Conservation (phyloP, 2,888 invertebrate genomes). For the Salpingus planirostris region DNA sequence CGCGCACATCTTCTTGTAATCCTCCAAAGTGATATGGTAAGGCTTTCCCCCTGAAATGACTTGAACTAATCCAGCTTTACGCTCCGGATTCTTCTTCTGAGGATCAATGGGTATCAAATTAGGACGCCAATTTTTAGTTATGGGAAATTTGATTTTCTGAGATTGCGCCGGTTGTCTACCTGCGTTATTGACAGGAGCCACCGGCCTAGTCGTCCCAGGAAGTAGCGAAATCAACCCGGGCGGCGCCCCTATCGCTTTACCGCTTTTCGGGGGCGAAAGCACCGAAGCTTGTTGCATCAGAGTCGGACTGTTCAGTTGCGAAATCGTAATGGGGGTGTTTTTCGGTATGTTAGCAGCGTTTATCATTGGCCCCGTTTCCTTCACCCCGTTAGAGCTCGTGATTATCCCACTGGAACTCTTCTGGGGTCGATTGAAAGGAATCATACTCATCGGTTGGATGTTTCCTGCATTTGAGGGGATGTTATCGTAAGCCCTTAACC, state of each 20-base stretch:
- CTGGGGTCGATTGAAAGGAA: slow-evolving; percentile 28
- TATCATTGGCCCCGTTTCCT: slow-evolving; percentile 15
- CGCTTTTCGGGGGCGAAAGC: not conserved
- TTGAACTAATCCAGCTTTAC: slow-evolving; percentile 55
- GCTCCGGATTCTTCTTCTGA: slow-evolving; percentile 28
- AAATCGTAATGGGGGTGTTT: slow-evolving; percentile 36
- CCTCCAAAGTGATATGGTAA: slow-evolving; percentile 68
- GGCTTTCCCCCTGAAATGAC: slow-evolving; percentile 71
- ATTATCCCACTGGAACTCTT: slow-evolving; percentile 29
- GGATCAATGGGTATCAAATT: slow-evolving; percentile 57
- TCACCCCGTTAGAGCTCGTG: slow-evolving; percentile 16
- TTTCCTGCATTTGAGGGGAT: slow-evolving; percentile 35
- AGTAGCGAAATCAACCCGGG: slow-evolving; percentile 38
- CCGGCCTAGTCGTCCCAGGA: slow-evolving; percentile 30
- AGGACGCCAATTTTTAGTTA: slow-evolving; percentile 62
- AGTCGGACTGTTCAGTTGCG: slow-evolving; percentile 32
- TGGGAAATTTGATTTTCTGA: slow-evolving; percentile 42
- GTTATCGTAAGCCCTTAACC: slow-evolving; percentile 69
- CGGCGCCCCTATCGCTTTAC: slow-evolving; percentile 22
- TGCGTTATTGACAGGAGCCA: slow-evolving; percentile 27
- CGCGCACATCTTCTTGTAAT: slow-evolving; percentile 72
- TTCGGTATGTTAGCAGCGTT: slow-evolving; percentile 32
- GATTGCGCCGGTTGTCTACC: slow-evolving; percentile 28
- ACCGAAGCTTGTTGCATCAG: slow-evolving; percentile 16
- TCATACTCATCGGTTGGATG: slow-evolving; percentile 34